phyloP scores from a whole-genome alignment of 2,888 invertebrate species.

The Margaritifera margaritifera region DNA sequence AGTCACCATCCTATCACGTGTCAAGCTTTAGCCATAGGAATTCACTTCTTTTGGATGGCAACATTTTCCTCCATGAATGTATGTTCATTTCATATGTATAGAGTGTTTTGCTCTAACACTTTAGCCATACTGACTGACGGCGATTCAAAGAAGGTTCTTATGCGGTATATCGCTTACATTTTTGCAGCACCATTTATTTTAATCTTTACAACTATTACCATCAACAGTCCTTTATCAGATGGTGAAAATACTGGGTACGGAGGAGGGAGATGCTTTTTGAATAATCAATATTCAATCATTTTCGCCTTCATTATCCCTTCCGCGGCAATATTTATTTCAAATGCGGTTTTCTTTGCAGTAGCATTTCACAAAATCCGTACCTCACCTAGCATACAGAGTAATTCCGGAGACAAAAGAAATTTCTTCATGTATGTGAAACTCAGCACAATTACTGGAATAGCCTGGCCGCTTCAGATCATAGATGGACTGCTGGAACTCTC shows the following conservation, averaged over 20 bases:
- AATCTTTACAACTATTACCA: slow-evolving; percentile 13
- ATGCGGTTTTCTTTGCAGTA: slow-evolving; percentile 38
- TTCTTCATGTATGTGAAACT: slow-evolving; percentile 48
- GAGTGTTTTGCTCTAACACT: slow-evolving; percentile 23
- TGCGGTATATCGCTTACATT: slow-evolving; percentile 17
- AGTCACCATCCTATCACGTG: slow-evolving; percentile 13
- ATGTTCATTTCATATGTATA: slow-evolving; percentile 45
- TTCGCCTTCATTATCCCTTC: slow-evolving; percentile 46
- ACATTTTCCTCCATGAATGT: slow-evolving; percentile 43
- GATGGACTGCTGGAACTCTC: slow-evolving; percentile 41
- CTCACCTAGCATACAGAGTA: slow-evolving; percentile 13
- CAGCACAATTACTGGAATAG: slow-evolving; percentile 49
- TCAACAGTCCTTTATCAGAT: slow-evolving; percentile 12
- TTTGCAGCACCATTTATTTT: slow-evolving; percentile 18
- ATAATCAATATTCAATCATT: slow-evolving; percentile 11
- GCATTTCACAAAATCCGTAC: slow-evolving; percentile 37
- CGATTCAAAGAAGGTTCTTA: not conserved
- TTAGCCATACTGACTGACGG: not conserved
- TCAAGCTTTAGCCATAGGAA: slow-evolving; percentile 24
- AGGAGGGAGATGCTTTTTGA: slow-evolving; percentile 27
- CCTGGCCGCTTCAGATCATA: slow-evolving; percentile 53
- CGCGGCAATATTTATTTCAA: slow-evolving; percentile 31
- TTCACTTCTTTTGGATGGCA: slow-evolving; percentile 46
- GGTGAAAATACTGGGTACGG: slow-evolving; percentile 34
- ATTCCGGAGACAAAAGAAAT: slow-evolving; percentile 29